Conservation (phyloP, 2,888 invertebrate species). For the Cylindroiulus punctatus region DNA sequence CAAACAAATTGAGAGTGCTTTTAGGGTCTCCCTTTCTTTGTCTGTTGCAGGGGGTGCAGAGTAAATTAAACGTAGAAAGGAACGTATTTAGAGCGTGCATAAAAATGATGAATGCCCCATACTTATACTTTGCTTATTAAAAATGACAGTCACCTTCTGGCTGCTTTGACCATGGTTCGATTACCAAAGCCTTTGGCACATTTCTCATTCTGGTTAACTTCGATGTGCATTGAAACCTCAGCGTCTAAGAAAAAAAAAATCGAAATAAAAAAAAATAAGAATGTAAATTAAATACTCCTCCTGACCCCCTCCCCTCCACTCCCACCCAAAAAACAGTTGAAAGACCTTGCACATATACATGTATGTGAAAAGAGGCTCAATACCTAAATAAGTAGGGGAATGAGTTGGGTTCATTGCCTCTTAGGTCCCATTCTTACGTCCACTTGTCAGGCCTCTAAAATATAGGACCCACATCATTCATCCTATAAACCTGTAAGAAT, state of each 20-base stretch:
- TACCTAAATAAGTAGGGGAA: neutral
- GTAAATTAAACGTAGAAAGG: neutral
- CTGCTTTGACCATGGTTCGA: neutral
- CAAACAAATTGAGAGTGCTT: neutral
- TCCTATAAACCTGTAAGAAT: neutral
- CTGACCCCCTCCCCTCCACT: too few relatives aligned
- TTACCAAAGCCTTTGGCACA: neutral
- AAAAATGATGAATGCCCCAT: neutral
- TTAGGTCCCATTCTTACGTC: conserved; percentile 20
- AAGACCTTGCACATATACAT: conserved; percentile 29
- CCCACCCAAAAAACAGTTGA: conserved; percentile 11
- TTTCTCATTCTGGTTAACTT: neutral
- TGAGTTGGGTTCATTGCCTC: conserved; percentile 4
- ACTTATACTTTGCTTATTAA: neutral
- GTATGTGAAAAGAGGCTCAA: neutral
- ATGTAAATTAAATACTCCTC: too few relatives aligned
- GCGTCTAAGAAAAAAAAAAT: neutral
- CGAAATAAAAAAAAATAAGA: neutral
- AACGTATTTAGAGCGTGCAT: neutral
- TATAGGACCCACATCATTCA: neutral
- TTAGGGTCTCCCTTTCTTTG: neutral
- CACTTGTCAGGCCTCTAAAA: neutral
- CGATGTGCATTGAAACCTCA: neutral
- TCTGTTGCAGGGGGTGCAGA: neutral
- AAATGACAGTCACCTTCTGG: conserved; percentile 36